Percentiles rank a stretch among this genome's conserved stretches.
phyloP scores from a whole-genome alignment of 2,113 vertebrate species.

The Tichodroma muraria region DNA sequence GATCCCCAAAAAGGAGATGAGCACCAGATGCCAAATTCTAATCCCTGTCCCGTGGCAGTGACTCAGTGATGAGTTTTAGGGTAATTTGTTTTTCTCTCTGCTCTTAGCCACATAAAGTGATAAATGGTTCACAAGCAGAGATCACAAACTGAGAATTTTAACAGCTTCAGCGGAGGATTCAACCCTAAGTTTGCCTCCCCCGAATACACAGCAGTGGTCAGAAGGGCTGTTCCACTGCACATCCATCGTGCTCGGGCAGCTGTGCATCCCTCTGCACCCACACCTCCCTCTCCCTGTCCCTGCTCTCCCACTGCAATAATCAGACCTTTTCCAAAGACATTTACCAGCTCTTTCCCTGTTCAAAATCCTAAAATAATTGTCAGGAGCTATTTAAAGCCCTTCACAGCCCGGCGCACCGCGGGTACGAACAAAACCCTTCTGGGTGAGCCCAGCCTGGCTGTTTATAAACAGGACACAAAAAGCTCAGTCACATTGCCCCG shows the following conservation, averaged over 20 bases:
- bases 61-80: not conserved
- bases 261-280: not conserved
- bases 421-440: slow-evolving; percentile 41
- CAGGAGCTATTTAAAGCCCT: slow-evolving; percentile 26
- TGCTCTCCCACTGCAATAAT: not conserved
- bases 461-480: not conserved
- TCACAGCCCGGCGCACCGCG: not conserved
- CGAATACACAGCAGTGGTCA: not conserved
- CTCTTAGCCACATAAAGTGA: not conserved
- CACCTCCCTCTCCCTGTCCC: not conserved
- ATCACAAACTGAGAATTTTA: not conserved
- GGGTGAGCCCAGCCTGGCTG: slow-evolving; percentile 5
- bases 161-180: not conserved
- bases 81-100: not conserved
- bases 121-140: not conserved
- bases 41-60: rapidly evolving
- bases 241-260: rapidly evolving
- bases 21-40: not conserved
- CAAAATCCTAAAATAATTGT: slow-evolving; percentile 14
- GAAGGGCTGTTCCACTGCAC: not conserved
- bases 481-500: not conserved
- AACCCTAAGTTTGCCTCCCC: not conserved
- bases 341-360: slow-evolving; percentile 28
- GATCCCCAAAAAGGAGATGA: not conserved
- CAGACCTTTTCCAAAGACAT: slow-evolving; percentile 4